phyloP scores from a whole-genome alignment of 2,888 invertebrate species.

The Cerceris ruficornis region DNA sequence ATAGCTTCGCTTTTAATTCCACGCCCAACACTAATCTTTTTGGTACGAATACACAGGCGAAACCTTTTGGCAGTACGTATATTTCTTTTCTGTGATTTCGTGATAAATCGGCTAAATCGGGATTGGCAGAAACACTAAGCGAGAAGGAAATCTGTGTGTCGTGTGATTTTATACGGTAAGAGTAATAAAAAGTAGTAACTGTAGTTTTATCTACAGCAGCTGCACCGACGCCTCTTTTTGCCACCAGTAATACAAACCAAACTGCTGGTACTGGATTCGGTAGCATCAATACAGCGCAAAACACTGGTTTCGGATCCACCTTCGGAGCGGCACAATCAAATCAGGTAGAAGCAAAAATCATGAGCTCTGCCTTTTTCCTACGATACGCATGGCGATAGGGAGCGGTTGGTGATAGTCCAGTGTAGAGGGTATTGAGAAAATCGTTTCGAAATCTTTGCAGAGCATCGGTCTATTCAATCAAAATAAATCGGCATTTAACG shows the following conservation, averaged over 20 bases:
- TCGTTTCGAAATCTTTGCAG: slow-evolving; percentile 50
- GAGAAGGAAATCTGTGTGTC: no score
- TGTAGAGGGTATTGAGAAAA: background rate
- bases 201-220: no score
- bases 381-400: background rate
- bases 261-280: slow-evolving; percentile 77
- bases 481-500: slow-evolving; percentile 80
- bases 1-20: slow-evolving; percentile 81
- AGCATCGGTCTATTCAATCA: slow-evolving; percentile 81
- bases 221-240: slow-evolving; percentile 78
- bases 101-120: no score
- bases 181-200: no score
- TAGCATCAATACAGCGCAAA: slow-evolving; percentile 76
- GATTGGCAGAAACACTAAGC: no score
- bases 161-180: no score
- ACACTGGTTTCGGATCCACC: slow-evolving; percentile 76
- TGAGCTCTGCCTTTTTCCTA: background rate
- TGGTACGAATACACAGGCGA: slow-evolving; percentile 80
- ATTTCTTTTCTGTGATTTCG: background rate
- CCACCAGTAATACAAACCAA: slow-evolving; percentile 75
- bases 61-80: slow-evolving; percentile 81
- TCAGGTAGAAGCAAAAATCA: slow-evolving; percentile 70
- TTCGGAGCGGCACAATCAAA: slow-evolving; percentile 80
- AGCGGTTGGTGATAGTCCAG: no score
- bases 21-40: slow-evolving; percentile 80